These are phyloP conservation scores for Atlantisia rogersi DNA, from an alignment of 2,113 vertebrate species.

Conservation along the genomic window DNA sequence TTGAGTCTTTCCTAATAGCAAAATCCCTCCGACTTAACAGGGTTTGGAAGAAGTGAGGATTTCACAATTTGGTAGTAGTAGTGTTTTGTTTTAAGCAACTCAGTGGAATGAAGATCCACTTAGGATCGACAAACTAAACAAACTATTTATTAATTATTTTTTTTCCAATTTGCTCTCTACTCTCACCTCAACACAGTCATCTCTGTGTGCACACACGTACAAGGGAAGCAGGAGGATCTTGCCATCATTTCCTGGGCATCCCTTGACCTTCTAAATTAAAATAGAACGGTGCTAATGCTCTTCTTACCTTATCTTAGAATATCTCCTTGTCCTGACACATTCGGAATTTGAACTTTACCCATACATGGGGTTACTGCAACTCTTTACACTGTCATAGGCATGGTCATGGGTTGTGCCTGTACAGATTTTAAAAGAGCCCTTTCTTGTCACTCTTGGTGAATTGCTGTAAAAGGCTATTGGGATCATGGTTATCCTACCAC, in stretches of 20 bases:
- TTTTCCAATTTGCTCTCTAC: not conserved
- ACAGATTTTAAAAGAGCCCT: not conserved
- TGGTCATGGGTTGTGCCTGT: not conserved
- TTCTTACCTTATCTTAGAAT: not conserved
- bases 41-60: not conserved
- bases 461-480: not conserved
- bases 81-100: not conserved
- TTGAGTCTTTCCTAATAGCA: not conserved
- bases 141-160: not conserved
- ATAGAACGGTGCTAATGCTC: not conserved
- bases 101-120: not conserved
- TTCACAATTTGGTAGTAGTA: not conserved
- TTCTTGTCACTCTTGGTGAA: not conserved
- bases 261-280: not conserved
- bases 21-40: not conserved
- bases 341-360: not conserved
- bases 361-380: fast-evolving
- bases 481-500: not conserved
- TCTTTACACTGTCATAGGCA: not conserved
- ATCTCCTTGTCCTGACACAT: not conserved
- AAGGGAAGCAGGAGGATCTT: not conserved
- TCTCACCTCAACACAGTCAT: not conserved
- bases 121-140: not conserved
- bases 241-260: not conserved
- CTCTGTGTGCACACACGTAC: not conserved